A percentile compares a stretch with the other conserved stretches of the same genome.
phyloP scores from a whole-genome alignment of 2,113 vertebrate species.

The Chelonoidis abingdonii region DNA sequence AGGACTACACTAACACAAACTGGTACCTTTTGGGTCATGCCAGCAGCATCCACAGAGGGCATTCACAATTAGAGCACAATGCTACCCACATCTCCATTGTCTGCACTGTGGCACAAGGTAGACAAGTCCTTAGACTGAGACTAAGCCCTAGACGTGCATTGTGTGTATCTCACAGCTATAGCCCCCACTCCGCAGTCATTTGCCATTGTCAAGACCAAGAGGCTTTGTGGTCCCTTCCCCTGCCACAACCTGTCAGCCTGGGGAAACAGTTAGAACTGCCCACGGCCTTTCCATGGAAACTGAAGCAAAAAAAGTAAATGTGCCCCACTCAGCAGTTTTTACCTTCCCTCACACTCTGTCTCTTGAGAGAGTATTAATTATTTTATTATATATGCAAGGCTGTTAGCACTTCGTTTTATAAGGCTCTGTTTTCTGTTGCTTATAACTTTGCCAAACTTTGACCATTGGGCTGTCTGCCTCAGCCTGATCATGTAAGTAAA shows the following conservation, averaged over 20 bases:
- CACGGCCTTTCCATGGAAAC: not conserved
- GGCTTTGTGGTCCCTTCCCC: not conserved
- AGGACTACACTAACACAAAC: not conserved
- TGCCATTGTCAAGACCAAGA: not conserved
- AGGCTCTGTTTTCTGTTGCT: not conserved
- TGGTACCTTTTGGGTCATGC: not conserved
- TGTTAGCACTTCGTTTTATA: not conserved
- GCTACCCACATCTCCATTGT: no score
- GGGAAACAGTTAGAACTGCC: not conserved
- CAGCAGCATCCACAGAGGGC: not conserved
- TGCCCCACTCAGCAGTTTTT: not conserved
- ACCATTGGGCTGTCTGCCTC: not conserved
- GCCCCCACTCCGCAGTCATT: not conserved
- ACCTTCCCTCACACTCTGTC: not conserved
- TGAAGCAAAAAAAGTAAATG: not conserved
- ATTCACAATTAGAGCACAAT: not conserved
- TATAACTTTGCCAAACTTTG: not conserved
- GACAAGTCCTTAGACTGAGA: not conserved
- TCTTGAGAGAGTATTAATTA: not conserved
- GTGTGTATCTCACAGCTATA: not conserved
- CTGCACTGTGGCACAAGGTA: not conserved
- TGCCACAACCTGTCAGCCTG: not conserved
- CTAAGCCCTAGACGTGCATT: not conserved
- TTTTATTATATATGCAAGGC: not conserved
- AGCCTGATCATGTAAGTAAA: not conserved